These are phyloP conservation scores for Oeneis ivallda DNA, from an alignment of 2,888 invertebrate genomes.

Conservation along the genomic window DNA sequence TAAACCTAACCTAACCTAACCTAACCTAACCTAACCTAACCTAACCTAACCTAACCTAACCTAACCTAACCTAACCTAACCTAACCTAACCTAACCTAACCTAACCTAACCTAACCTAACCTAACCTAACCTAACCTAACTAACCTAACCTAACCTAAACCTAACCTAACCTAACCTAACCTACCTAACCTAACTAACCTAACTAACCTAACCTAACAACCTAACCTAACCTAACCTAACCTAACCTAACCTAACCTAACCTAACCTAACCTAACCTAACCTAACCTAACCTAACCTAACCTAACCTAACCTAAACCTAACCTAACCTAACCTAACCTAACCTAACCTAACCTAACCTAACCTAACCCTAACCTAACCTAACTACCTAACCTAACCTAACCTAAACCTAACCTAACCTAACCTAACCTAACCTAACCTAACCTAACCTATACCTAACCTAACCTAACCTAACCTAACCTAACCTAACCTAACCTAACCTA, in stretches of 20 bases:
- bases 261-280: too few species aligned
- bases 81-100: constrained; percentile 27
- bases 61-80: constrained; percentile 27
- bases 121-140: constrained; percentile 24
- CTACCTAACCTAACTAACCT: too few species aligned
- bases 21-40: constrained; percentile 31
- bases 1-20: constrained; percentile 27
- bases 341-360: too few species aligned
- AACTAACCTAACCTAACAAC: too few species aligned
- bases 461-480: constrained; percentile 32
- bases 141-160: constrained; percentile 23
- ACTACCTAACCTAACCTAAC: constrained; percentile 22
- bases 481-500: constrained; percentile 35
- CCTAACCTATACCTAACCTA: constrained; percentile 24
- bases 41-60: constrained; percentile 27
- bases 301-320: too few species aligned
- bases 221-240: too few species aligned
- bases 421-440: constrained; percentile 16
- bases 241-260: too few species aligned
- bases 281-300: too few species aligned
- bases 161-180: constrained; percentile 9
- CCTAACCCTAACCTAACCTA: too few species aligned
- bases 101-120: constrained; percentile 27
- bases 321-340: too few species aligned
- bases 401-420: background rate